phyloP scores from a whole-genome alignment of 1,140 invertebrate genomes.

The Globodera ellingtonae region DNA sequence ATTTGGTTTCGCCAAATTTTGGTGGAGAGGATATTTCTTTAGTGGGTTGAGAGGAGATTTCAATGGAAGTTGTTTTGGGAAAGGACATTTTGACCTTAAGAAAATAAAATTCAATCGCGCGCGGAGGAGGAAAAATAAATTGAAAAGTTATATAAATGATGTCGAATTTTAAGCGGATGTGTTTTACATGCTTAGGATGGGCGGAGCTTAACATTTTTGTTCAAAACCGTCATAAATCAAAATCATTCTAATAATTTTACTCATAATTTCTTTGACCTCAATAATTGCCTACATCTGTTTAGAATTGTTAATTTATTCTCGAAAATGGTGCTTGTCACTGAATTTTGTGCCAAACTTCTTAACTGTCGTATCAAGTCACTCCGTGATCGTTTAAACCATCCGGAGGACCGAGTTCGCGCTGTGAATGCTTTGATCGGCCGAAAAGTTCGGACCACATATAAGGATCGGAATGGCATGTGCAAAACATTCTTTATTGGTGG shows the following conservation, averaged over 20 bases:
- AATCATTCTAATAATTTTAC: too few species aligned
- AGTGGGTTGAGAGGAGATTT: too few species aligned
- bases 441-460: neutral
- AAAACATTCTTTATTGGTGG: too few species aligned
- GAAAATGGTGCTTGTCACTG: slow-evolving; percentile 4
- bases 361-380: neutral
- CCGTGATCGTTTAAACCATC: slow-evolving; percentile 6
- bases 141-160: neutral
- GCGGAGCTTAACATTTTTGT: too few species aligned
- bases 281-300: neutral
- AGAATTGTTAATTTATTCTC: neutral
- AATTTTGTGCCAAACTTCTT: neutral
- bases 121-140: too few species aligned
- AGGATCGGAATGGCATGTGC: neutral
- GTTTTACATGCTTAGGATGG: neutral
- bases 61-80: too few species aligned
- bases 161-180: neutral
- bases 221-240: too few species aligned
- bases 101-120: too few species aligned
- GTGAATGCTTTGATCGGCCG: neutral
- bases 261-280: neutral
- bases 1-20: too few species aligned
- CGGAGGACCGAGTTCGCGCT: neutral
- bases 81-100: too few species aligned
- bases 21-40: too few species aligned